Evolutionary conservation across 1,140 invertebrate species (phyloP), one percentile per base, ranked within the genome.

Genomic region (Solenopsis fugax): DNA sequence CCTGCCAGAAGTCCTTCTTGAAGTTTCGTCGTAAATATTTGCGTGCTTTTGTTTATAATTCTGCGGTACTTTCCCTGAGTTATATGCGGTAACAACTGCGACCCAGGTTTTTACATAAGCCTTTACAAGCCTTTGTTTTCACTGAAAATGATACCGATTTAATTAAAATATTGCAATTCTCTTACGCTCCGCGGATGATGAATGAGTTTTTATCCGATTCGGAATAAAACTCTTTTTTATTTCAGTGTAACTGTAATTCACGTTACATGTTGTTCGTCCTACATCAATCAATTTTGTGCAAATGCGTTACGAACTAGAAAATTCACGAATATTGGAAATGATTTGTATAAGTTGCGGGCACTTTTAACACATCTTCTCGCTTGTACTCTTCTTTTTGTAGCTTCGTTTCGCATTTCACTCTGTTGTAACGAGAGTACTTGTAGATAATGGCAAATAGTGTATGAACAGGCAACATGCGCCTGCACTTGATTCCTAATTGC

Each of bases 401-500:
- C n/a, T 24, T 3, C 29, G n/a, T 69, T 54, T 21, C 21, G 21
- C 34, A 21, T 54, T 56, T 41, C 21, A 2, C 24, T 34, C 29
- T 13, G 37, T 34, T 71, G 21, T n/a, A 29, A 69, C 34, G 45
- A 5, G 21, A 50, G 29, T 75, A 73, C 41, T 73, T 62, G 54
- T 37, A 72, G 34, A 80, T 50, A 80, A 80, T 65, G 45, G 41
- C n/a, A 48, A 73, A 73, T 54, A 50, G 54, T 24, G 56, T 75
- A 84, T 50, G 54, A 75, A 75, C 41, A 37, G 9, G 58, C 80
- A 50, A 58, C 54, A 82, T 45, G 65, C 16, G 48, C 52, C 37
- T 56, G 54, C 67, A 62, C 69, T 84, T 50, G 69, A 84, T 75
- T 73, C 69, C 29, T 84, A 84, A 84, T 84, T 84, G 54, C 54